phyloP scores from a whole-genome alignment of 2,888 invertebrate genomes.

The Aleiodes leptofemur region DNA sequence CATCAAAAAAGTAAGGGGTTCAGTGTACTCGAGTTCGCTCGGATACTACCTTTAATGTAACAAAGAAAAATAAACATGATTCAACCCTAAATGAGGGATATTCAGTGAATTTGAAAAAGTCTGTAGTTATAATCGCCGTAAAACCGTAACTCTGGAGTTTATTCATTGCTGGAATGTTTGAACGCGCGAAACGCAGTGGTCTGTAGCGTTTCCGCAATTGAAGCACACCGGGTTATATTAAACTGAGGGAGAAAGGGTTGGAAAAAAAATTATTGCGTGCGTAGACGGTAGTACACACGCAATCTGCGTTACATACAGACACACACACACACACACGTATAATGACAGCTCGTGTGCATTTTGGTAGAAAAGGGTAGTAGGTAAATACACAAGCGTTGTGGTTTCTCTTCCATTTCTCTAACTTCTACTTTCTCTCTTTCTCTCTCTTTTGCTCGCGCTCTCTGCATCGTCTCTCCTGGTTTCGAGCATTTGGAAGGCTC shows the following conservation, averaged over 20 bases:
- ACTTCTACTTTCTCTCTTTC: not conserved
- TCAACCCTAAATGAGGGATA: not conserved
- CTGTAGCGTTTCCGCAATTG: slow-evolving; percentile 41
- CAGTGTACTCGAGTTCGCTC: too few relatives aligned
- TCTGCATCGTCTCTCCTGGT: slow-evolving; percentile 10
- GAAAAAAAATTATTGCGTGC: slow-evolving; percentile 33
- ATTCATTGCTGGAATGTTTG: slow-evolving; percentile 43
- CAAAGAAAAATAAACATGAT: not conserved
- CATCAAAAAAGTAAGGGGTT: too few relatives aligned
- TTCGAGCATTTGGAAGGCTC: slow-evolving; percentile 37
- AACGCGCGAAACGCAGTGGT: slow-evolving; percentile 34
- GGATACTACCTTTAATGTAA: not conserved
- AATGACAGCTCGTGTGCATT: not conserved
- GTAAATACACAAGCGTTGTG: slow-evolving; percentile 40
- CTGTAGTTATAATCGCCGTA: slow-evolving; percentile 3
- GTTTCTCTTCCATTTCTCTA: slow-evolving; percentile 42
- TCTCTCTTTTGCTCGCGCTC: not conserved
- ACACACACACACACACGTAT: not conserved
- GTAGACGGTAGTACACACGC: slow-evolving; percentile 11
- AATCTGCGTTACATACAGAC: not conserved
- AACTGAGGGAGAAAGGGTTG: slow-evolving; percentile 37
- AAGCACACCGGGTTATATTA: slow-evolving; percentile 38
- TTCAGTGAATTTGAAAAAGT: not conserved
- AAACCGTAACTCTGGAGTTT: slow-evolving; percentile 16
- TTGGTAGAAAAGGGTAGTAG: slow-evolving; percentile 22